Conservation (phyloP, 2,797 vertebrate genomes). For the Telmatherina bonti region DNA sequence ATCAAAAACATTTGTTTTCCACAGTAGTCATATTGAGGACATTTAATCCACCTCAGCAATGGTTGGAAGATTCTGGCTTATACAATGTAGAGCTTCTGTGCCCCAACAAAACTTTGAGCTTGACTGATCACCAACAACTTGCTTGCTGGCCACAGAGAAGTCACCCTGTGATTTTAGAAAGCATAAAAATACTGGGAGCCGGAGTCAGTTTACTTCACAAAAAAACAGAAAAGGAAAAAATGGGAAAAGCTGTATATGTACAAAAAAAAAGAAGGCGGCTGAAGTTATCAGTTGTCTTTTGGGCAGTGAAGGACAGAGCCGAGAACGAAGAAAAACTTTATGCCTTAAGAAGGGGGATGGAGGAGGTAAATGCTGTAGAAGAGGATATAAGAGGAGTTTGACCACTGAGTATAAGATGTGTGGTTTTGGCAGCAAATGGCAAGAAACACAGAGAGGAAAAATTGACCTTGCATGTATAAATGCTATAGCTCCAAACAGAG, state of each 20-base stretch:
- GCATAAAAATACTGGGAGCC: conserved; percentile 40
- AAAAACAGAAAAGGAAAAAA: conserved; percentile 41
- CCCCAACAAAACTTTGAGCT: conserved; percentile 18
- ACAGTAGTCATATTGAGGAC: no score
- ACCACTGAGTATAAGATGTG: conserved; percentile 3
- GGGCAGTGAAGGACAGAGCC: neutral
- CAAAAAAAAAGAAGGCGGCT: conserved; percentile 36
- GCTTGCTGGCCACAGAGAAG: conserved; percentile 59
- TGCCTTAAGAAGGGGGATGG: no score
- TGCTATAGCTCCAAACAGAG: conserved; percentile 14
- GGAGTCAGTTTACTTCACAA: conserved; percentile 37
- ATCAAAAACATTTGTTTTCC: neutral
- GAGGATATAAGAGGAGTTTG: conserved; percentile 6
- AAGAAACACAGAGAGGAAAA: neutral
- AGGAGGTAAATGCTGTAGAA: neutral
- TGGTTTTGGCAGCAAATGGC: conserved; percentile 22
- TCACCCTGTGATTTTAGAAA: conserved; percentile 53
- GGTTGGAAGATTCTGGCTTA: neutral
- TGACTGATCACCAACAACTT: conserved; percentile 45
- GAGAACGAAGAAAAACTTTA: neutral
- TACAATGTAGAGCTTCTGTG: conserved; percentile 6
- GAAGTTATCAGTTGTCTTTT: conserved; percentile 25
- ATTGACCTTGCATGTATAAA: neutral
- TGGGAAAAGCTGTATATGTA: conserved; percentile 39
- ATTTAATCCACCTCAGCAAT: no score